Percentiles rank a stretch among this genome's conserved stretches.
These are phyloP conservation scores for Harmothoe impar DNA, from an alignment of 2,888 invertebrate species.

Conservation along the genomic window DNA sequence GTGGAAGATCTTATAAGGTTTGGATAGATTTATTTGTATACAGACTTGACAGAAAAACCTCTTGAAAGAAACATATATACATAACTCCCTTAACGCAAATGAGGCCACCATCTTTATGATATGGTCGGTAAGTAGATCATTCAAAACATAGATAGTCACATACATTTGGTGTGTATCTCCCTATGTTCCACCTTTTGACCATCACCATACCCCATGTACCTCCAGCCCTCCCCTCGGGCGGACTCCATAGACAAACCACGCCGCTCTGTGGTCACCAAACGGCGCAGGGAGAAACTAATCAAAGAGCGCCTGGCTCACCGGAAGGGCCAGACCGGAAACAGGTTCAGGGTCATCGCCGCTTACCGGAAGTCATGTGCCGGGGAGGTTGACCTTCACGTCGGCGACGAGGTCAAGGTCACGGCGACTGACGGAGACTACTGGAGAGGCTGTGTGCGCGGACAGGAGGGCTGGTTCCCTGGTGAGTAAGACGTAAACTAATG, in stretches of 20 bases:
- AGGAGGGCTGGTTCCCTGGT: constrained; percentile 63
- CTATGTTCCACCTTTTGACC: too few species aligned
- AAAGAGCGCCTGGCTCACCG: constrained; percentile 22
- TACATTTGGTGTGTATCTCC: too few species aligned
- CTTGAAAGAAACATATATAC: too few species aligned
- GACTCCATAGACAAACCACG: not conserved
- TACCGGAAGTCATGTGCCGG: constrained; percentile 15
- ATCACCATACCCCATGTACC: too few species aligned
- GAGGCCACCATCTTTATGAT: too few species aligned
- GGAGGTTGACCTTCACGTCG: constrained; percentile 64
- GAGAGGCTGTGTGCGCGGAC: constrained; percentile 58
- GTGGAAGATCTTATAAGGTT: too few species aligned
- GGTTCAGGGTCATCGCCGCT: constrained; percentile 6
- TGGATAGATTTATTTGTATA: too few species aligned
- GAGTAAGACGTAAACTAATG: not conserved
- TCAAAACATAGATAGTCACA: too few species aligned
- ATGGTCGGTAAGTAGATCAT: too few species aligned
- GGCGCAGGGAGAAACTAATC: constrained; percentile 31
- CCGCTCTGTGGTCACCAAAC: not conserved
- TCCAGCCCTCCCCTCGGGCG: not conserved
- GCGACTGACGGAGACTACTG: constrained; percentile 51
- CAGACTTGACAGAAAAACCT: too few species aligned
- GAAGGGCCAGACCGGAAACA: constrained; percentile 31
- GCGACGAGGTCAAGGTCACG: constrained; percentile 63
- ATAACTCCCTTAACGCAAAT: too few species aligned